Percentiles rank a stretch among this genome's conserved stretches.
phyloP scores from a whole-genome alignment of 2,113 vertebrate genomes.

The Notothenia rossii region DNA sequence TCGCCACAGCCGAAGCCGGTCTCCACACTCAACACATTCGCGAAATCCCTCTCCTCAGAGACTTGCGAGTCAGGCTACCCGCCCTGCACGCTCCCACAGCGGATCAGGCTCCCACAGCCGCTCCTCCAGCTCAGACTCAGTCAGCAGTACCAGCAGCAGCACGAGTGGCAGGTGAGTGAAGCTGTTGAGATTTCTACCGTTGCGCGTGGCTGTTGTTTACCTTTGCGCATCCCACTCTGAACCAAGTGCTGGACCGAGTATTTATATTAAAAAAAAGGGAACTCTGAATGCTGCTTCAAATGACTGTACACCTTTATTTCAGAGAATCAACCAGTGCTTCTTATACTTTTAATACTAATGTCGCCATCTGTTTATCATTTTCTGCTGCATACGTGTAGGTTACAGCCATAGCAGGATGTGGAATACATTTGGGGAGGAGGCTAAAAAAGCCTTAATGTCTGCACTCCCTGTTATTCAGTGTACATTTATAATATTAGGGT shows the following conservation, averaged over 20 bases:
- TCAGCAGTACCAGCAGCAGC: slow-evolving; percentile 98
- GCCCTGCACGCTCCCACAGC: slow-evolving; percentile 90
- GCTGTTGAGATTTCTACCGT: background rate
- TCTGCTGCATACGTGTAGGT: background rate
- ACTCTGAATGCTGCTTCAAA: slow-evolving; percentile 3
- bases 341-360: background rate
- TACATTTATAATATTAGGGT: too few species aligned
- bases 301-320: background rate
- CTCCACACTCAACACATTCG: slow-evolving; percentile 95
- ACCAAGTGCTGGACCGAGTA: background rate
- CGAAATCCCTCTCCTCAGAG: slow-evolving; percentile 95
- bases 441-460: background rate
- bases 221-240: background rate
- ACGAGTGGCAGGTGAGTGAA: slow-evolving; percentile 95
- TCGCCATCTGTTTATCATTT: background rate
- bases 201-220: slow-evolving; percentile 30
- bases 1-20: slow-evolving; percentile 95
- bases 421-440: background rate
- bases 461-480: background rate
- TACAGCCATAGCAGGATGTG: background rate
- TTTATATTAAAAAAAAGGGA: background rate
- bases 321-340: background rate
- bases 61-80: slow-evolving; percentile 90
- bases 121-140: slow-evolving; percentile 97
- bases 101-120: slow-evolving; percentile 93